These are phyloP conservation scores for Zoanthus gigantus DNA, from an alignment of 92 coral and sea anemone genomes.

Conservation along the genomic window DNA sequence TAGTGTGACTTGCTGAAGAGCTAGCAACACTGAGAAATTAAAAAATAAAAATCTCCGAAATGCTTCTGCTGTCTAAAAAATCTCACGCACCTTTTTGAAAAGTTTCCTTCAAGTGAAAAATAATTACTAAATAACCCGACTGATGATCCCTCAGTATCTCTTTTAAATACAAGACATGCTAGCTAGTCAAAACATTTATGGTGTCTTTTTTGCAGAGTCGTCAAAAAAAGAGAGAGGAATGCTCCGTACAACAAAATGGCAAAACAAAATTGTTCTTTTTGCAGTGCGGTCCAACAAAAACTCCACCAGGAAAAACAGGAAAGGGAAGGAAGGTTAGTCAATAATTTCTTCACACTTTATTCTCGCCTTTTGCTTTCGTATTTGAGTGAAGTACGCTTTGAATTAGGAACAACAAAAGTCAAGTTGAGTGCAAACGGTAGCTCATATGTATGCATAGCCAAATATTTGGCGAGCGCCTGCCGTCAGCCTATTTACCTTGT, in stretches of 20 bases:
- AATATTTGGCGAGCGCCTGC: no score
- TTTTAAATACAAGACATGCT: no score
- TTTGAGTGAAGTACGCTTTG: no score
- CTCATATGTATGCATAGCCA: no score
- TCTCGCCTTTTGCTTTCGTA: not conserved
- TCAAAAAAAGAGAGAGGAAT: not conserved
- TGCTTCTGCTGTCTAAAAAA: no score
- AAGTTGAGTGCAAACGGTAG: no score
- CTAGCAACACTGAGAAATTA: not conserved
- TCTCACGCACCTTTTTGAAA: not conserved
- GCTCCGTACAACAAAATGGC: not conserved
- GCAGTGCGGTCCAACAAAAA: not conserved
- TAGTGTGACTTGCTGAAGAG: not conserved
- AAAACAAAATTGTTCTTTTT: no score
- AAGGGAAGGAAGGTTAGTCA: slow-evolving; percentile 14
- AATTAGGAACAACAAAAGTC: no score
- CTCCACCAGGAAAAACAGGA: not conserved
- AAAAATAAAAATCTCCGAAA: not conserved
- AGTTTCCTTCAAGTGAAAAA: not conserved
- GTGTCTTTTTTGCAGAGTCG: slow-evolving; percentile 8
- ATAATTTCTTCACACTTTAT: not conserved
- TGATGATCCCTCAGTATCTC: no score
- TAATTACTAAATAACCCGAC: no score
- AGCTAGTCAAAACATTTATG: not conserved
- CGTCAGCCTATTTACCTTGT: no score